phyloP scores from a whole-genome alignment of 2,888 invertebrate genomes.

The Dioctria rufipes region DNA sequence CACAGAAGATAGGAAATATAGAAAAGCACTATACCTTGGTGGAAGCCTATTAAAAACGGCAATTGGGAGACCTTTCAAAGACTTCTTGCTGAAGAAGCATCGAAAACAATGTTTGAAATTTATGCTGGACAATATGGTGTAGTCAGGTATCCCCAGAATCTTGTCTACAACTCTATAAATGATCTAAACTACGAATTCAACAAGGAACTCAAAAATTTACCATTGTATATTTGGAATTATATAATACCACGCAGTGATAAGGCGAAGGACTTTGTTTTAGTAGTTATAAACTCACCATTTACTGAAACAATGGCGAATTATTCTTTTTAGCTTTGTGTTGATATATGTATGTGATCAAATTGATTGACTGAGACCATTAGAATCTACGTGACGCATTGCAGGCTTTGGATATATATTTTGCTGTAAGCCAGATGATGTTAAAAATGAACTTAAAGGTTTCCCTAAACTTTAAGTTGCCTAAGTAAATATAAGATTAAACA shows the following conservation, averaged over 20 bases:
- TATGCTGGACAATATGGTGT: constrained; percentile 2
- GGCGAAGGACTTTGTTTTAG: constrained; percentile 1
- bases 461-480: background rate
- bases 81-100: background rate
- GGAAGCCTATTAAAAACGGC: background rate
- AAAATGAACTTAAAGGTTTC: background rate
- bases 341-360: constrained; percentile 23
- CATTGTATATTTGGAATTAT: constrained; percentile 35
- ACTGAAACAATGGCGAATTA: background rate
- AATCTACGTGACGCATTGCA: background rate
- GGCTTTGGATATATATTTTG: constrained; percentile 27
- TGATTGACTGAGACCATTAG: background rate
- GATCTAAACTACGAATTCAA: background rate
- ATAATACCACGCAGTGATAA: background rate
- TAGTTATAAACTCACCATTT: constrained; percentile 41
- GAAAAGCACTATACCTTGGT: constrained; percentile 18
- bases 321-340: constrained; percentile 13
- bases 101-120: background rate
- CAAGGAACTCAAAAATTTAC: background rate
- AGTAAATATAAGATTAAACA: no score
- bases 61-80: background rate
- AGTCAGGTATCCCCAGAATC: background rate
- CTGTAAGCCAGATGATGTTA: constrained; percentile 17
- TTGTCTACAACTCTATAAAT: constrained; percentile 5
- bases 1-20: background rate